Evolutionary conservation across 2,797 vertebrate genomes (phyloP), one percentile per base, ranked within the genome.

Genomic region (Eulemur mongoz): DNA sequence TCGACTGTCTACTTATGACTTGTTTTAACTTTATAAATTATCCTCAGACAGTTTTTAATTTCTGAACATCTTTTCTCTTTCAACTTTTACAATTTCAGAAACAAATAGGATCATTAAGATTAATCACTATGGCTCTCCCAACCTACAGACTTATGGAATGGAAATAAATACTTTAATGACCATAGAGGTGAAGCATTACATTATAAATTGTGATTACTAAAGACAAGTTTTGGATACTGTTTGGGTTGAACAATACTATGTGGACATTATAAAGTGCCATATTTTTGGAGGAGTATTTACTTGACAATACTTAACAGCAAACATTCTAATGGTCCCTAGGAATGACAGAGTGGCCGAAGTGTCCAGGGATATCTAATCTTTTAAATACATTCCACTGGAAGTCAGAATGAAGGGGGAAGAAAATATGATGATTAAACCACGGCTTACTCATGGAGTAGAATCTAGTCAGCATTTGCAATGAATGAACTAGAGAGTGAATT

Each of bases 111-210:
- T 43, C 40, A 63, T 32, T 52, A 88, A 93, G n/a, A 10, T 87
- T 22, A 83, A 54, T 91, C 59, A 76, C 38, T 63, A 76, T 61
- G 32, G 57, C 14, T 79, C 23, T 32, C 81, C 72, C n/a, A 89
- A 54, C 8, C 48, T 84, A 76, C 10, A 59, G 25, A 59, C 23
- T 27, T 59, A 12, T 20, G 80, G 65, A 63, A 95, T 40, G 17
- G 73, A 93, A 89, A 90, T 57, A 94, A 93, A 78, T 57, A 65
- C 40, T 25, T 83, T 84, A 43, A 73, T 65, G 32, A 86, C 23
- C n/a, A 76, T 2, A 93, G 73, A 57, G 4, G 22, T 38, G 35
- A 95, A 61, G 23, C 10, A 52, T 85, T 84, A 52, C 4, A 45
- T 10, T 45, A 61, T 61, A 84, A 73, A 61, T 63, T 63, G 69